Percentiles rank a stretch among this genome's conserved stretches.
Evolutionary conservation across 2,113 vertebrate species (phyloP).

Genomic region (Spea bombifrons): DNA sequence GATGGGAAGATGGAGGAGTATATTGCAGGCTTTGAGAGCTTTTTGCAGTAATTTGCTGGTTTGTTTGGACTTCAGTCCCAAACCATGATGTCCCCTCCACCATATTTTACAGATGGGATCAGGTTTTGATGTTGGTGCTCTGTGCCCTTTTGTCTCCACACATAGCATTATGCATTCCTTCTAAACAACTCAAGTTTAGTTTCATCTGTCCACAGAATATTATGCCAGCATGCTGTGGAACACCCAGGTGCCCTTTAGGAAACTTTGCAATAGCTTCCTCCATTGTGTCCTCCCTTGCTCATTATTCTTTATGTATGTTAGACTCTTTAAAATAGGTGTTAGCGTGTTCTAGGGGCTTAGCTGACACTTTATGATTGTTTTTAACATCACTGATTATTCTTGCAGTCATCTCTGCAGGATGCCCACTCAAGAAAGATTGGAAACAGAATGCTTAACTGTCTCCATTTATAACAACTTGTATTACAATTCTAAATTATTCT

Average conservation of each 20-base stretch:
- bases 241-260: background rate
- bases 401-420: background rate
- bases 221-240: background rate
- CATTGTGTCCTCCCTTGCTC: background rate
- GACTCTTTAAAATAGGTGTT: background rate
- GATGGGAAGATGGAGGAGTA: too few relatives aligned
- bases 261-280: background rate
- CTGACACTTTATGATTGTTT: background rate
- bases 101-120: conserved; percentile 1
- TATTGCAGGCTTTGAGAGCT: too few relatives aligned
- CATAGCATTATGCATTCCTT: background rate
- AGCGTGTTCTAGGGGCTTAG: background rate
- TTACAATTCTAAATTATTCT: too few relatives aligned
- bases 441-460: background rate
- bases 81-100: conserved; percentile 16
- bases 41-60: too few relatives aligned
- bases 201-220: conserved; percentile 13
- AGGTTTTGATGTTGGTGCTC: conserved; percentile 10
- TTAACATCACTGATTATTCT: background rate
- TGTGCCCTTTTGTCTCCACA: background rate
- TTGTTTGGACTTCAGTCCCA: background rate
- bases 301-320: background rate
- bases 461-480: background rate
- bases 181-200: background rate
- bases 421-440: background rate